phyloP scores from a whole-genome alignment of 2,797 vertebrate genomes.

The Clarias platycephalus region DNA sequence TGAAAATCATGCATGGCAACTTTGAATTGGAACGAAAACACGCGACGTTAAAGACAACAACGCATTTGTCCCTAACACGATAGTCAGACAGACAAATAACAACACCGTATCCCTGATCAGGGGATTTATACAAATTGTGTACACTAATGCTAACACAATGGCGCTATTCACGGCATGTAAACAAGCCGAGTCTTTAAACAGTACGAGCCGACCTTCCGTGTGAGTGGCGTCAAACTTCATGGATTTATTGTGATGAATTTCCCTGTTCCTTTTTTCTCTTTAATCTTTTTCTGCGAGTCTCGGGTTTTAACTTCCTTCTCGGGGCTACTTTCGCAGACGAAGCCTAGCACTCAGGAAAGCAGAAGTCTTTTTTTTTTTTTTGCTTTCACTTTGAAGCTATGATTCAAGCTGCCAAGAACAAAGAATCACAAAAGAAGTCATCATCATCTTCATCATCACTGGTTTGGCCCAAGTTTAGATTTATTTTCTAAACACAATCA shows the following conservation, averaged over 20 bases:
- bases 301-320: constrained; percentile 14
- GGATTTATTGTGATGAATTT: constrained; percentile 12
- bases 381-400: background rate
- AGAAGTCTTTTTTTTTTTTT: background rate
- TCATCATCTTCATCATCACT: background rate
- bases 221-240: background rate
- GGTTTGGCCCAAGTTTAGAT: background rate
- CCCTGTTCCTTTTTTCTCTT: constrained; percentile 14
- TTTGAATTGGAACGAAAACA: background rate
- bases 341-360: background rate
- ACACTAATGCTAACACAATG: background rate
- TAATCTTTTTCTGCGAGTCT: background rate
- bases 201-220: background rate
- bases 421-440: background rate
- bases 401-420: background rate
- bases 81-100: background rate
- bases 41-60: background rate
- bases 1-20: background rate
- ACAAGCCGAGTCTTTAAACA: background rate
- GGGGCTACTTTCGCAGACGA: background rate
- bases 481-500: background rate
- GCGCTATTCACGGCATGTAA: background rate
- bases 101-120: background rate
- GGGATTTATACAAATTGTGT: constrained; percentile 12
- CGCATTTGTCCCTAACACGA: background rate